Evolutionary conservation across 2,888 invertebrate species (phyloP).

Genomic region (Drosophila prolongata): DNA sequence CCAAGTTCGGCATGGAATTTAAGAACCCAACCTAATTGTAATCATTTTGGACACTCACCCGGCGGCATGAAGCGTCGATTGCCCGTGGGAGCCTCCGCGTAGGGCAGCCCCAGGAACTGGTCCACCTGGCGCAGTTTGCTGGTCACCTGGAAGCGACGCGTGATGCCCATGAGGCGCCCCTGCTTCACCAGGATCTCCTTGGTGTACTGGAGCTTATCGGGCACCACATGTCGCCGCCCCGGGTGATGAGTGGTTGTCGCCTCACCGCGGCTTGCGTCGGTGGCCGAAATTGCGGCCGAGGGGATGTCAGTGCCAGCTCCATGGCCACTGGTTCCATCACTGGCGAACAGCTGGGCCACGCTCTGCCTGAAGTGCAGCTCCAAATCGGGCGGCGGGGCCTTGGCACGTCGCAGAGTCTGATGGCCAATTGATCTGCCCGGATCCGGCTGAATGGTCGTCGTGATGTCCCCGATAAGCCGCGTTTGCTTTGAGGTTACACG

Average conservation of each 20-base stretch:
- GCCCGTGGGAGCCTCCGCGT: constrained; percentile 91
- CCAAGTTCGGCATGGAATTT: too few relatives aligned
- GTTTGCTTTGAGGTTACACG: constrained; percentile 54
- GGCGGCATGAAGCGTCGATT: constrained; percentile 93
- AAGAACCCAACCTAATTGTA: too few relatives aligned
- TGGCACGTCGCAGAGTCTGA: constrained; percentile 46
- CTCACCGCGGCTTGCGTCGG: constrained; percentile 9
- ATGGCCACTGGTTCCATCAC: constrained; percentile 33
- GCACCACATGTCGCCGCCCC: constrained; percentile 80
- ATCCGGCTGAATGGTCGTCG: constrained; percentile 42
- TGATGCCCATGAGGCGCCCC: constrained; percentile 89
- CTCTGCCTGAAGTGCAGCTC: constrained; percentile 66
- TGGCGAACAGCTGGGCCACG: constrained; percentile 61
- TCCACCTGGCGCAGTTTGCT: constrained; percentile 88
- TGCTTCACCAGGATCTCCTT: constrained; percentile 88
- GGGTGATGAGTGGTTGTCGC: constrained; percentile 60
- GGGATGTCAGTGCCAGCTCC: constrained; percentile 12
- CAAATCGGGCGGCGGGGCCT: constrained; percentile 46
- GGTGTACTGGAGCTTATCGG: constrained; percentile 85
- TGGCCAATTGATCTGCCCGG: constrained; percentile 51
- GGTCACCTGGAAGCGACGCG: constrained; percentile 87
- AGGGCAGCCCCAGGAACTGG: constrained; percentile 92
- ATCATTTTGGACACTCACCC: constrained; percentile 84
- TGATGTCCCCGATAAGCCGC: constrained; percentile 66
- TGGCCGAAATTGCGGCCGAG: constrained; percentile 16